phyloP scores from a whole-genome alignment of 2,113 vertebrate species.

The Regulus satrapa region DNA sequence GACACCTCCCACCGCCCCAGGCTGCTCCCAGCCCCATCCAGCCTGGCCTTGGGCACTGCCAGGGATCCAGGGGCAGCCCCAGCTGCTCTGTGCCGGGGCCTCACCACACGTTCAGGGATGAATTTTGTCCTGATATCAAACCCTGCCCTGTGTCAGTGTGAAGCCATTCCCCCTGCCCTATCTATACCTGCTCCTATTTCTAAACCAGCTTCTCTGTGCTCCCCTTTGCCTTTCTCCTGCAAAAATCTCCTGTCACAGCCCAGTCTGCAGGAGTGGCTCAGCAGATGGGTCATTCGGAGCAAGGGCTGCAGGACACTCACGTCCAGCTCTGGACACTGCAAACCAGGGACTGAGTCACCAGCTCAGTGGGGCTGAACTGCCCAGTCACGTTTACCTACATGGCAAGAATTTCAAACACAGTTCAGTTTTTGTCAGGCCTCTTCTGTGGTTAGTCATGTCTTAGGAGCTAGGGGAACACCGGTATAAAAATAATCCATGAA shows the following conservation, averaged over 20 bases:
- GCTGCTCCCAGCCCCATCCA: fast-evolving
- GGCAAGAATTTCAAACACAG: not conserved
- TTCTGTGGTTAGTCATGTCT: not conserved
- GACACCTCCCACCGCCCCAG: not conserved
- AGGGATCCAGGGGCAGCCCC: not conserved
- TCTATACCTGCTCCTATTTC: fast-evolving
- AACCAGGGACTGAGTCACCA: not conserved
- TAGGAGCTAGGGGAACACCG: not conserved
- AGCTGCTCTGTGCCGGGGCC: not conserved
- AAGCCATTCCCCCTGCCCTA: not conserved
- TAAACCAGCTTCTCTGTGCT: not conserved
- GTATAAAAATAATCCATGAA: not conserved
- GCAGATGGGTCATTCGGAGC: not conserved
- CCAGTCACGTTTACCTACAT: not conserved
- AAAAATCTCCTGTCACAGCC: fast-evolving
- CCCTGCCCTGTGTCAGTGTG: not conserved
- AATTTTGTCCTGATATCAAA: not conserved
- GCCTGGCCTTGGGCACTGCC: fast-evolving
- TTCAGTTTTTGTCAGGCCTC: not conserved
- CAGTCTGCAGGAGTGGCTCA: not conserved
- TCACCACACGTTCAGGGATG: fast-evolving
- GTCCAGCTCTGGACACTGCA: not conserved
- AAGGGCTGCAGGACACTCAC: not conserved
- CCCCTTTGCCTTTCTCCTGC: not conserved
- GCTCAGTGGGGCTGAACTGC: not conserved